A percentile compares a stretch with the other conserved stretches of the same genome.
Conservation (phyloP, 2,113 vertebrate species). For the mouse (Mus musculus) region DNA sequence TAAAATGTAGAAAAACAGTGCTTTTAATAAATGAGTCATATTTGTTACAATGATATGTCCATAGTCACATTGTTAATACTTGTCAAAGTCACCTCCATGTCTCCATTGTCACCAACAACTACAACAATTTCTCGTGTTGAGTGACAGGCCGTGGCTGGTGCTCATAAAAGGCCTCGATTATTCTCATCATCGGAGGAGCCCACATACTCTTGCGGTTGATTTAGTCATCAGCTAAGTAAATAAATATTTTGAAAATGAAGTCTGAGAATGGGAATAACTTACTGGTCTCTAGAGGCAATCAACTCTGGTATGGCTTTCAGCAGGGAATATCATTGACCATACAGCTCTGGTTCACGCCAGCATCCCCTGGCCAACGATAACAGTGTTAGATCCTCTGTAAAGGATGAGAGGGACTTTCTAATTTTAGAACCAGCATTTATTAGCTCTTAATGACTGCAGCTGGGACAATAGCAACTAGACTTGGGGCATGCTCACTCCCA, state of each 20-base stretch:
- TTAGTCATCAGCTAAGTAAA: conserved; percentile 49
- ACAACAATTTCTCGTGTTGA: background rate
- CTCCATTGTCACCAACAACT: background rate
- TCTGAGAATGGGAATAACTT: conserved; percentile 49
- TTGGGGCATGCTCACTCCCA: background rate
- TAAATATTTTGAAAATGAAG: conserved; percentile 72
- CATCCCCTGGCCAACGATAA: conserved; percentile 71
- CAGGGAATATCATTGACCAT: background rate
- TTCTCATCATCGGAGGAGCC: background rate
- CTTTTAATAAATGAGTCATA: conserved; percentile 3
- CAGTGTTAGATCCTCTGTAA: conserved; percentile 55
- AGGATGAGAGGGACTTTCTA: conserved; percentile 64
- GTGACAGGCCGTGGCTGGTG: background rate
- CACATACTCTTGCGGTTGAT: background rate
- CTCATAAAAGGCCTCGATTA: background rate
- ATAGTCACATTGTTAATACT: background rate
- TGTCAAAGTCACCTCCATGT: background rate
- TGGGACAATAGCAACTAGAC: background rate
- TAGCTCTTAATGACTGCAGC: conserved; percentile 25
- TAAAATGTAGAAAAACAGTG: background rate
- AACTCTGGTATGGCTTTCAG: conserved; percentile 29
- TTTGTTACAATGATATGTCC: background rate
- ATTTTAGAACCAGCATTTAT: conserved; percentile 59
- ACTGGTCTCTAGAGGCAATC: conserved; percentile 50
- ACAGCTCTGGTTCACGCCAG: background rate